Conservation (phyloP, 2,797 vertebrate genomes). For the Poecilia gillii region DNA sequence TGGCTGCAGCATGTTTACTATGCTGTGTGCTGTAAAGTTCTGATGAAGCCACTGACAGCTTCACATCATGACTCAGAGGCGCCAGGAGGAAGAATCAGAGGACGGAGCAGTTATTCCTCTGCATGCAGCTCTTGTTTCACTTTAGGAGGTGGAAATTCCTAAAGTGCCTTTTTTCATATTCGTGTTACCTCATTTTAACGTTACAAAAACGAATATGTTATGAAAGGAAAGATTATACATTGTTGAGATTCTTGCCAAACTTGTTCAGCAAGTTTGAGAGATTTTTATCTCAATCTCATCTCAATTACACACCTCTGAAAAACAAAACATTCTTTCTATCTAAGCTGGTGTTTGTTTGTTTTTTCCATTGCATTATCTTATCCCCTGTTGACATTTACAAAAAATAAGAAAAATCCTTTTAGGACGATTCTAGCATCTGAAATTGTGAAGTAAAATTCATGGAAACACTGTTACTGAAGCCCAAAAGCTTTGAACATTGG, state of each 20-base stretch:
- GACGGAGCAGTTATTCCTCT: constrained; percentile 8
- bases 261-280: neutral
- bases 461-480: neutral
- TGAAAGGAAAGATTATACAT: neutral
- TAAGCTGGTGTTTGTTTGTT: neutral
- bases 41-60: constrained; percentile 41
- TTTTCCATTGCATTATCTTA: neutral
- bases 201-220: neutral
- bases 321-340: neutral
- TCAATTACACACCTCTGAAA: neutral
- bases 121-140: neutral
- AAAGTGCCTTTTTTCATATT: neutral
- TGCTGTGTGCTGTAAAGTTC: constrained; percentile 33
- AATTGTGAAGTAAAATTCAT: neutral
- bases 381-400: neutral
- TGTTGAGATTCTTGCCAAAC: neutral
- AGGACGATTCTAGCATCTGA: neutral
- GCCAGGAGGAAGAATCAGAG: constrained; percentile 16
- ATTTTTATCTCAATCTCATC: neutral
- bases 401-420: neutral
- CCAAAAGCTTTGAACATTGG: neutral
- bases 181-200: neutral
- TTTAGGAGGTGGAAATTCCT: neutral
- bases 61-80: constrained; percentile 38
- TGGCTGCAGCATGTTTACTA: constrained; percentile 8